Evolutionary conservation across 2,797 vertebrate species (phyloP).

Genomic region (Rhinoraja longicauda): DNA sequence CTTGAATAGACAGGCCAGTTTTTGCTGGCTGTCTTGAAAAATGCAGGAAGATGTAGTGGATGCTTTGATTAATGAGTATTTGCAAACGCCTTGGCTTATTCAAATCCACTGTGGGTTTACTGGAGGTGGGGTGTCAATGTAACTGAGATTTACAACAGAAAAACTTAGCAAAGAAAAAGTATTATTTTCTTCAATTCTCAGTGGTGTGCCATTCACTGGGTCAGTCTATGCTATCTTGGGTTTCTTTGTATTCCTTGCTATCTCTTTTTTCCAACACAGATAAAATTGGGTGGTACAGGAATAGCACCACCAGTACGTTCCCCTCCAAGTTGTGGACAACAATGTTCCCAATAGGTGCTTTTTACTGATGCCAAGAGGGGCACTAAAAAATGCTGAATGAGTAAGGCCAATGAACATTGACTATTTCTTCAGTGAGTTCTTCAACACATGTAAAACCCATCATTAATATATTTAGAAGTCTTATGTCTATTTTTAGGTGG

Average conservation of each 20-base stretch:
- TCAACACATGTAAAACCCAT: background rate
- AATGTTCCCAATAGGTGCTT: no score
- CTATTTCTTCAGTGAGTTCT: background rate
- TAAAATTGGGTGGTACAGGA: background rate
- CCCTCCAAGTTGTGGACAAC: background rate
- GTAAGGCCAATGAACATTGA: background rate
- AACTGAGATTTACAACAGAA: background rate
- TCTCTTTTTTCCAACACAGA: background rate
- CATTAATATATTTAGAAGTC: background rate
- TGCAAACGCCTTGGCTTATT: background rate
- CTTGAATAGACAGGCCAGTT: conserved; percentile 1
- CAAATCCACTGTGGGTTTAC: background rate
- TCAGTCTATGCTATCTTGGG: background rate
- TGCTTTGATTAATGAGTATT: background rate
- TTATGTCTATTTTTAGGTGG: background rate
- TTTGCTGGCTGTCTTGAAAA: background rate
- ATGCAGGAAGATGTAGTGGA: background rate
- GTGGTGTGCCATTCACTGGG: background rate
- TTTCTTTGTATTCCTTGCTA: background rate
- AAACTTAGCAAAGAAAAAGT: background rate
- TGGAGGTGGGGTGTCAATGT: background rate
- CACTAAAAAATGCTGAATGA: background rate
- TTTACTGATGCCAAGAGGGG: no score
- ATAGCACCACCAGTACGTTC: background rate
- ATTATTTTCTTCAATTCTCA: background rate